A percentile compares a stretch with the other conserved stretches of the same genome.
phyloP scores from a whole-genome alignment of 2,797 vertebrate species.

The Squalus acanthias region DNA sequence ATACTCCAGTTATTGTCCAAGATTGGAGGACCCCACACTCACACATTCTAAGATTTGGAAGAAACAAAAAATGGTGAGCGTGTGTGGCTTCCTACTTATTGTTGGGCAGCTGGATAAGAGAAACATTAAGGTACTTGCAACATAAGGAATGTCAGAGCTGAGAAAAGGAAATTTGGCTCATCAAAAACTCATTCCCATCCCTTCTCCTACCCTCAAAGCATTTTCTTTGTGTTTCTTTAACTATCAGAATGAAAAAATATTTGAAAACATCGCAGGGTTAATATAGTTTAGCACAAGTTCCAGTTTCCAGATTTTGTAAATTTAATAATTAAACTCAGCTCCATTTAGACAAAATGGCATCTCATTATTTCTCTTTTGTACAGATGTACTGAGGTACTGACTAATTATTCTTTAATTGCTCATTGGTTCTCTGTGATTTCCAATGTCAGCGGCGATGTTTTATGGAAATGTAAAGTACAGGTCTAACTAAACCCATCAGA shows the following conservation, averaged over 20 bases:
- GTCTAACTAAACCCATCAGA: background rate
- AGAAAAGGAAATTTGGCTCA: background rate
- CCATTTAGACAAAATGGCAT: no score
- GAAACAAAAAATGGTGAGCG: background rate
- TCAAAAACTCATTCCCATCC: background rate
- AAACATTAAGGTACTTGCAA: background rate
- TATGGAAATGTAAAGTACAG: background rate
- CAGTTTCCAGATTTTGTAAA: background rate
- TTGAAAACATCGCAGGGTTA: background rate
- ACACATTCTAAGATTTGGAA: background rate
- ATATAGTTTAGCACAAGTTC: background rate
- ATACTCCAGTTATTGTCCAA: background rate
- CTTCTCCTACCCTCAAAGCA: background rate
- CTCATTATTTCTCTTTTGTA: background rate
- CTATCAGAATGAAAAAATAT: background rate
- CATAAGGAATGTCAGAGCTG: background rate
- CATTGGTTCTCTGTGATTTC: background rate
- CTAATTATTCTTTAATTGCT: background rate
- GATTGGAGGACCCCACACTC: background rate
- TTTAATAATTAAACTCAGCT: background rate
- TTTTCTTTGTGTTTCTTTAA: background rate
- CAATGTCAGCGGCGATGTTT: background rate
- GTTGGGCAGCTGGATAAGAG: background rate
- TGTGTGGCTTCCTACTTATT: background rate
- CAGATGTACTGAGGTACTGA: background rate